These are phyloP conservation scores for Dreissena polymorpha DNA, from an alignment of 1,140 invertebrate species.

Conservation along the genomic window DNA sequence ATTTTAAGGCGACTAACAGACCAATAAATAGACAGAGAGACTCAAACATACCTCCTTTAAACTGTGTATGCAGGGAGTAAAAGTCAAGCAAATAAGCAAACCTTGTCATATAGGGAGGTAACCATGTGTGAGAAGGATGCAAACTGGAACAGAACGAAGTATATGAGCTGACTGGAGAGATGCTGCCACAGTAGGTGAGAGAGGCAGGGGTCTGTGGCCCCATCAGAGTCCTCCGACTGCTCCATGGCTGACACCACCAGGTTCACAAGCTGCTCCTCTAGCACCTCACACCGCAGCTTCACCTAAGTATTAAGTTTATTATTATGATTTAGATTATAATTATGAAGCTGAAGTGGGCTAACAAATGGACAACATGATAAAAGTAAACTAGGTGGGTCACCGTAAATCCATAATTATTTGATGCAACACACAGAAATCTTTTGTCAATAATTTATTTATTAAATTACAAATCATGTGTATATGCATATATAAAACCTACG, in stretches of 20 bases:
- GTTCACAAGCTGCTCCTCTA: slow-evolving; percentile 97
- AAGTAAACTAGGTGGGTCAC: too few species aligned
- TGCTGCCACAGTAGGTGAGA: slow-evolving; percentile 95
- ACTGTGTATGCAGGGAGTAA: slow-evolving; percentile 3
- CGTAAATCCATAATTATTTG: too few species aligned
- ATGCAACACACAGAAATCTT: too few species aligned
- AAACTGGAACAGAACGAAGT: slow-evolving; percentile 97
- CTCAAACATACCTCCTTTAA: neutral
- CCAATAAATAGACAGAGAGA: neutral
- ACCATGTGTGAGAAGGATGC: slow-evolving; percentile 96
- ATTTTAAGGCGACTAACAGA: neutral
- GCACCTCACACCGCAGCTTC: slow-evolving; percentile 92
- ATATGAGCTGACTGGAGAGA: slow-evolving; percentile 96
- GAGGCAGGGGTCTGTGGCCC: slow-evolving; percentile 83
- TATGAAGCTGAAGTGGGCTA: too few species aligned
- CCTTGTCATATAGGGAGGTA: slow-evolving; percentile 92
- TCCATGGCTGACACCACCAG: slow-evolving; percentile 96
- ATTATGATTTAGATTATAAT: too few species aligned
- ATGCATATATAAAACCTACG: too few species aligned
- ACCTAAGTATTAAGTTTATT: slow-evolving; percentile 81
- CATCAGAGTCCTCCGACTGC: slow-evolving; percentile 86
- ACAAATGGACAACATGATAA: too few species aligned
- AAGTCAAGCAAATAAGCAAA: slow-evolving; percentile 69
- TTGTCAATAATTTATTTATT: too few species aligned
- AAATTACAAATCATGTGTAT: too few species aligned